Percentiles rank a stretch among this genome's conserved stretches.
These are phyloP conservation scores for Aelia acuminata DNA, from an alignment of 2,888 invertebrate genomes.

Conservation along the genomic window DNA sequence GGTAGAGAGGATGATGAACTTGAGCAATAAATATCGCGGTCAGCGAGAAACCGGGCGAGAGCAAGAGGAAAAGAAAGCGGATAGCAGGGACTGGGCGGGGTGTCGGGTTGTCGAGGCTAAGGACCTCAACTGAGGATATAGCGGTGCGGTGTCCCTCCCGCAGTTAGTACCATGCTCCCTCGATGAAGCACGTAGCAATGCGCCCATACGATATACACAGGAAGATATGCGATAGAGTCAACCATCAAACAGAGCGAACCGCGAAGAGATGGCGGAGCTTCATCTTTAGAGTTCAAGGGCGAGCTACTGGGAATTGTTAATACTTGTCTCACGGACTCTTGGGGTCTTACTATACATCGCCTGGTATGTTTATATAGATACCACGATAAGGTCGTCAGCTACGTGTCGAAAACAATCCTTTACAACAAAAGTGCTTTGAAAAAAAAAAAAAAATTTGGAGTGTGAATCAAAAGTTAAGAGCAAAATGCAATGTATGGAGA, in stretches of 20 bases:
- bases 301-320: not conserved
- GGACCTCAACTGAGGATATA: conserved; percentile 26
- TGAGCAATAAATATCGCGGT: conserved; percentile 13
- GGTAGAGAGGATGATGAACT: not conserved
- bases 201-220: not conserved
- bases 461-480: too few relatives aligned
- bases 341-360: not conserved
- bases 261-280: not conserved
- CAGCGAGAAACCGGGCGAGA: not conserved
- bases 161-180: not conserved
- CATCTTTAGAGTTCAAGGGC: not conserved
- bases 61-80: conserved; percentile 13
- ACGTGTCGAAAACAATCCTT: not conserved
- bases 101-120: not conserved
- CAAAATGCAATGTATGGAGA: too few relatives aligned
- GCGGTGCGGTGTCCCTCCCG: not conserved
- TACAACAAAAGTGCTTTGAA: too few relatives aligned
- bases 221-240: not conserved
- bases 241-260: not conserved
- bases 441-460: too few relatives aligned
- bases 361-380: not conserved
- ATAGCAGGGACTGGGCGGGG: not conserved
- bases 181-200: not conserved
- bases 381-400: not conserved
- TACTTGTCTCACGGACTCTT: not conserved